Base-by-base conservation (phyloP, 2,797 vertebrate genomes). In the Harpagifer antarcticus region DNA sequence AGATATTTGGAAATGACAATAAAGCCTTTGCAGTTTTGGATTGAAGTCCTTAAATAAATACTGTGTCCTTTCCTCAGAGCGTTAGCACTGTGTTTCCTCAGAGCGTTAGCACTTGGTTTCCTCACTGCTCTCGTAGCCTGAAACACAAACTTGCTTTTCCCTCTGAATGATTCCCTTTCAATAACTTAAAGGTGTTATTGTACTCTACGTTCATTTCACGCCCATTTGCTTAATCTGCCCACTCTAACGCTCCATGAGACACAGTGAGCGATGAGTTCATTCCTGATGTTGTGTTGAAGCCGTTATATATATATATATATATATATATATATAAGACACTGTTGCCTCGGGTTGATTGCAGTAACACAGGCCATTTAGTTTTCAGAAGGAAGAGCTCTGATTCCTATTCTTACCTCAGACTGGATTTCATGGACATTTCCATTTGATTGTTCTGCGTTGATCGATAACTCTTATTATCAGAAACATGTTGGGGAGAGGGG, bases 171-270 rank as follows among this genome's bases (percentile, higher is more conserved):
- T 64, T 9, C 27, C 42, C 62, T 16, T 69, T 70, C 63, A 49
- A 0, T 74, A 67, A 59, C 78, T 72, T 79, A 81, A 76, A 78
- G 43, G 61, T 78, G 69, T 59, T 33, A 33, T 50, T 37, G 23
- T 55, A 27, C 72, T 72, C 44, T 6, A 11, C 43, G 44, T 72
- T 72, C 16, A 81, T 88, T 81, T 82, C 20, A 57, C 50, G 56
- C 43, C 31, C 68, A 74, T 87, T 83, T 78, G 19, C 71, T 86
- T 86, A 82, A 90, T 88, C 72, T 79, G 68, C 58, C 70, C 19
- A 2, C 75, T 78, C 68, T 40, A 59, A 68, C 62, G 79, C 75
- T 76, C 73, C 80, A 68, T 85, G 66, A 31, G 20, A 72, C 71
- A 37, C 75, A 47, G 19, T 58, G 76, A 90, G 59, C 45, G 73